Evolutionary conservation across 2,113 vertebrate species (phyloP), one percentile per base, ranked within the genome.

Genomic region (Irena cyanogastra): DNA sequence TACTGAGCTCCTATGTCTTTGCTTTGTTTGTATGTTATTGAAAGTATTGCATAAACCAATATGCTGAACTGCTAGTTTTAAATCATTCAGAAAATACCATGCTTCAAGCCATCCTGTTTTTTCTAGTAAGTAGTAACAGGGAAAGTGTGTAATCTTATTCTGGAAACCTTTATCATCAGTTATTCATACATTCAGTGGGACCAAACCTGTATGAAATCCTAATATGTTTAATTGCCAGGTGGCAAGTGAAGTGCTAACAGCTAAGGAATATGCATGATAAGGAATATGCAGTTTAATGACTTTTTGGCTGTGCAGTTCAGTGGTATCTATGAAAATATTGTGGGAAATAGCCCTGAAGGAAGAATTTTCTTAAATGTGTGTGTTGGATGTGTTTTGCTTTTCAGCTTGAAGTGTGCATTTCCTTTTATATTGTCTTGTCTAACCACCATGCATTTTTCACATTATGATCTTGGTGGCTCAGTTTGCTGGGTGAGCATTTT

Each of bases 401-500:
- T 64, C 61, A 37, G 22, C 49, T 70, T 83, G 19, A 77, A 90
- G 50, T 30, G 39, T 53, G 72, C 45, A 39, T 90, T 96, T 93
- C 88, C 77, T 95, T 83, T 78, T 61, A 68, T 45, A 22, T 52
- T 84, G 65, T 92, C 85, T 93, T 96, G 56, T 90, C 83, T 90
- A 68, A 90, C 56, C 72, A 60, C 72, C 3, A 1, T 9, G 39
- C 79, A 82, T 96, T 90, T 90, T 95, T 94, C 88, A 89, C 83
- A 72, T 94, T 94, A 44, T 75, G 39, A 54, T 88, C 93, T 52
- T 79, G 52, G 90, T 92, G 65, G 56, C 72, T 95, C 20, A 57
- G 28, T 87, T 76, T 95, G 79, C 95, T 95, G 93, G 79, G 61
- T 87, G 71, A 96, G 65, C 80, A 7, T 76, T 96, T 96, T 95